Conservation (phyloP, 2,113 vertebrate species). For the Engystomops pustulosus region DNA sequence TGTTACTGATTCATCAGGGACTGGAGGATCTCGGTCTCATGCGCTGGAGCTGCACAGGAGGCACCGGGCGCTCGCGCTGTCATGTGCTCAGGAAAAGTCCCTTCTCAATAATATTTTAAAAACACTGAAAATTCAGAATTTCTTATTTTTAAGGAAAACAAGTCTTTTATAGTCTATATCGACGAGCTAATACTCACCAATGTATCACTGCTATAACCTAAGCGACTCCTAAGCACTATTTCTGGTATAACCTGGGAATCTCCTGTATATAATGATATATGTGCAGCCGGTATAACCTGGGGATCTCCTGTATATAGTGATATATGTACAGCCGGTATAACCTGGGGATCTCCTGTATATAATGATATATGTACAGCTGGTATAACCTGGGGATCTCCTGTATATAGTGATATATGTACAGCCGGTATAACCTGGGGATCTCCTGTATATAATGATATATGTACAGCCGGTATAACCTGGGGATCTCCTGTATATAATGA, state of each 20-base stretch:
- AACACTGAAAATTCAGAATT: background rate
- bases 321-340: no score
- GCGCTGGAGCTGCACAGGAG: background rate
- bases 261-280: background rate
- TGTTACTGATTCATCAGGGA: constrained; percentile 17
- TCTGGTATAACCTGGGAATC: background rate
- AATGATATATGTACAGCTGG: no score
- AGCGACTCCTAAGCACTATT: no score
- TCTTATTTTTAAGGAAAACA: background rate
- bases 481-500: no score
- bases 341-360: no score
- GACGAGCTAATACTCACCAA: background rate
- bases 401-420: no score
- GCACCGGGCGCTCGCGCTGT: background rate
- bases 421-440: no score
- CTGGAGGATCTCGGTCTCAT: background rate
- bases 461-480: no score
- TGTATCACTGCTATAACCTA: no score
- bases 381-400: no score
- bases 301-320: background rate
- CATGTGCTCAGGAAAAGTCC: constrained; percentile 1
- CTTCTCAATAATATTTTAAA: background rate
- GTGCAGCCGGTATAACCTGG: background rate
- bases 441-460: no score
- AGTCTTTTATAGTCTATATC: no score